Conservation (phyloP, 2,888 invertebrate genomes). For the Chrysodeixis includens region DNA sequence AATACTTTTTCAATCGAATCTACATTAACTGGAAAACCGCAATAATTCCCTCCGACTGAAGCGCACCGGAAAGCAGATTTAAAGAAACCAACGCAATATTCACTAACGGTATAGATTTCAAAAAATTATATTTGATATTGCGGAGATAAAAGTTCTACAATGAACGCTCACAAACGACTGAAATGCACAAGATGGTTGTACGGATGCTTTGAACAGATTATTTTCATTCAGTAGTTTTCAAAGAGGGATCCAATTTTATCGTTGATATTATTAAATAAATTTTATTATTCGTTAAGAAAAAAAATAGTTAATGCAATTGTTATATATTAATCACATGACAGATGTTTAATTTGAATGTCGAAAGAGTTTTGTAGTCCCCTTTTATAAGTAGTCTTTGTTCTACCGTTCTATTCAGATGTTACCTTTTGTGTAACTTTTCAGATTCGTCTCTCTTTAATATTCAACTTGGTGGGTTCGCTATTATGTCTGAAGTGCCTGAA, state of each 20-base stretch:
- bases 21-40: too few relatives aligned
- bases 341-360: slow-evolving; percentile 9
- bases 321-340: background rate
- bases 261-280: background rate
- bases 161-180: background rate
- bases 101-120: background rate
- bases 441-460: slow-evolving; percentile 5
- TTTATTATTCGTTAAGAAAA: background rate
- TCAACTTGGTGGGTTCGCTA: background rate
- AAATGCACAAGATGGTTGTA: background rate
- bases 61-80: background rate
- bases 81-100: background rate
- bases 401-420: slow-evolving; percentile 6
- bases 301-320: background rate
- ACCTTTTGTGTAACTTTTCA: slow-evolving; percentile 12
- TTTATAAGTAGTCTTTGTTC: background rate
- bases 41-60: background rate
- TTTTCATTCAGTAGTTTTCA: background rate
- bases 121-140: background rate
- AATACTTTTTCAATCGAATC: too few relatives aligned
- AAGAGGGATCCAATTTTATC: background rate
- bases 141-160: background rate
- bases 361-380: background rate
- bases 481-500: background rate
- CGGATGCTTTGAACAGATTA: background rate